Evolutionary conservation across 1,140 invertebrate genomes (phyloP), one percentile per base, ranked within the genome.

Genomic region (Wiebesia pumilae): DNA sequence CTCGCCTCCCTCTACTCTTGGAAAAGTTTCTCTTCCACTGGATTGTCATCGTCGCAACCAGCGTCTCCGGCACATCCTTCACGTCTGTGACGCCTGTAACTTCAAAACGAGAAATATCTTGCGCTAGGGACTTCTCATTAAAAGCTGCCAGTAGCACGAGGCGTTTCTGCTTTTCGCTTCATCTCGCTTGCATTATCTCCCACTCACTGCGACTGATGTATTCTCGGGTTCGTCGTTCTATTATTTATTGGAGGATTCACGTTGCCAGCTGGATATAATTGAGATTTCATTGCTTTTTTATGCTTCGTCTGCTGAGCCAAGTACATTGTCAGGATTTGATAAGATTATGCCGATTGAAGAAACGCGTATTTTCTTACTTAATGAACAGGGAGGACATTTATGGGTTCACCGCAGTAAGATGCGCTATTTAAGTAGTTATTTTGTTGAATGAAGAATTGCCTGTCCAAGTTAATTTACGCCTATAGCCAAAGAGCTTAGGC

Each of bases 51-150:
- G 14, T 80, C 78, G 27, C 30, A 38, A 21, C 33, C 24, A 35
- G 54, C 78, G 3, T 80, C 35, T 35, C 78, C 9, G 47, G 12
- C 10, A 27, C 21, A 58, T 58, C 77, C 43, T 35, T 33, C 30
- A 35, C 47, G n/a, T 54, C 33, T 35, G 4, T 24, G 9, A 35
- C 33, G 30, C 30, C 10, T 58, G n/a, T 79, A 79, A 54, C 77
- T 79, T 33, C 47, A 54, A 27, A 79, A 79, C 73, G 73, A 77
- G 73, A 77, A 38, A 79, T 79, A 19, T 79, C 77, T 54, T 27
- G 77, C 30, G 21, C 21, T 58, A 33, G 51, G 30, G 54, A 80
- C 33, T 65, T 81, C 80, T 81, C 54, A 80, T 80, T 80, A 62
- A 51, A 65, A 77, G 9, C 54, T 62, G 54, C 54, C 78, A 80